Conservation (phyloP, 2,113 vertebrate species). For the Bufo gargarizans region DNA sequence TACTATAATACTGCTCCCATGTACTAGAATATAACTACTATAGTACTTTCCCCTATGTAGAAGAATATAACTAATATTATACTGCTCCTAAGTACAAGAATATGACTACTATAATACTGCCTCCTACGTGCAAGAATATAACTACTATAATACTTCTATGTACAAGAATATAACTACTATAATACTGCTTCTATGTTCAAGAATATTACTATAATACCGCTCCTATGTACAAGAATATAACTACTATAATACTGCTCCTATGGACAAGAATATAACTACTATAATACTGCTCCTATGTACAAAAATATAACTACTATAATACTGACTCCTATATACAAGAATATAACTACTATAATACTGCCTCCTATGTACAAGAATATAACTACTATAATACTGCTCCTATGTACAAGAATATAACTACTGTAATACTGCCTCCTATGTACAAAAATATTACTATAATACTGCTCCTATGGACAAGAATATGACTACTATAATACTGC, state of each 20-base stretch:
- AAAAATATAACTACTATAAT: conserved; percentile 3
- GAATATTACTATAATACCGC: too few species aligned
- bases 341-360: not conserved
- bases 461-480: not conserved
- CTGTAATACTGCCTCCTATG: not conserved
- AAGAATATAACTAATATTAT: too few species aligned
- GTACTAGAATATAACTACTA: too few species aligned
- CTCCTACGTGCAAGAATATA: not conserved
- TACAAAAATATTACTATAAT: conserved; percentile 2
- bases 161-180: conserved; percentile 6
- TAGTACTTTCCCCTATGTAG: too few species aligned
- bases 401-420: too few species aligned
- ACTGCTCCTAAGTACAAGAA: too few species aligned
- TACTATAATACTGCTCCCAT: not conserved
- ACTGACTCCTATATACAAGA: not conserved
- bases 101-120: too few species aligned
- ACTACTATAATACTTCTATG: not conserved
- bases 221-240: too few species aligned
- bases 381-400: too few species aligned
- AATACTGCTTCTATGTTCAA: not conserved
- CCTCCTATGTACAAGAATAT: too few species aligned
- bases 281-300: not conserved
- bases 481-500: not conserved
- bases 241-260: too few species aligned
- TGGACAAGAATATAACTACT: too few species aligned